Base-by-base conservation (phyloP, 2,797 vertebrate species). In the Xenentodon cancila region DNA sequence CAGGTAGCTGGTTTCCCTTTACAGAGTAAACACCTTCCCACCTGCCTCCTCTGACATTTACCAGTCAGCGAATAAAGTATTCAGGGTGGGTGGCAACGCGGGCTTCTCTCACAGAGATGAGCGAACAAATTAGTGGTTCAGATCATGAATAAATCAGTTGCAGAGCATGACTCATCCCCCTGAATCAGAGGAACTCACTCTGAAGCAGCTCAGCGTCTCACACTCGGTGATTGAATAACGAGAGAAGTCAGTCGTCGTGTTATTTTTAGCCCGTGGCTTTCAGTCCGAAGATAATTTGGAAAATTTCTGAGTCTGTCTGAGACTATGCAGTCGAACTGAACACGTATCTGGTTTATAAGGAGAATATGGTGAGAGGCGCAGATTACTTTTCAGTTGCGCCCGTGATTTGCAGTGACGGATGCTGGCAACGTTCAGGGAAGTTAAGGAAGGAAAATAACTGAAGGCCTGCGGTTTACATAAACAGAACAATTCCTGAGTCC, bases 61-160 rank as follows among this genome's bases (percentile, higher is more conserved):
- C 52, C 32, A 34, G 42, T 12, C 9, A 5, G 30, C 27, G 13
- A 1, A 2, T 50, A 12, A 68, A 61, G 48, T 9, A 4, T 19
- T 53, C 48, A 37, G 68, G 45, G 73, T 70, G 67, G 80, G 75
- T 18, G 66, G 30, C 1, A 40, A 44, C 55, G 4, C 19, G 45
- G 25, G 65, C 57, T 73, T 51, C 27, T 62, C 45, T 66, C 11
- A 11, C 27, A 54, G 30, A 15, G 11, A 46, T 25, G 40, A 74
- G 37, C 56, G 67, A 59, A 53, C 25, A 19, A 64, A 63, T 67
- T 56, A 13, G 3, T 4, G 51, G 32, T n/a, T 77, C 37, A 57
- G 53, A 68, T 73, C 57, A 54, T 63, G 76, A 82, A 77, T 82
- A 73, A 80, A 80, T 81, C 73, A 71, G 27, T 51, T 0, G 1